phyloP scores from a whole-genome alignment of 2,888 invertebrate genomes.

The Dusona sp. region DNA sequence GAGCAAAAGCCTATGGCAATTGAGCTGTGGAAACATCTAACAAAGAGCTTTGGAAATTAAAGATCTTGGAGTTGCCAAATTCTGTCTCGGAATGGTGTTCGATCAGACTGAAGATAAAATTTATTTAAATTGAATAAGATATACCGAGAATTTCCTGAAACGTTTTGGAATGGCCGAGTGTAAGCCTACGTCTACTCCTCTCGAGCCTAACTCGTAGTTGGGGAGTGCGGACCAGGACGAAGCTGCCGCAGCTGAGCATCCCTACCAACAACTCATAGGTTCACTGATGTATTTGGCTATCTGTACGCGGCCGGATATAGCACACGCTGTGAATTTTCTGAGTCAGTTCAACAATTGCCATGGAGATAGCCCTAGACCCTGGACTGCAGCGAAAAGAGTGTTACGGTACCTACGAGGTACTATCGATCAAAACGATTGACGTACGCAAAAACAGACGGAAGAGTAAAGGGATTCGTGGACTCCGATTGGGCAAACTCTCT shows the following conservation, averaged over 20 bases:
- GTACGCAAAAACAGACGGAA: constrained; percentile 45
- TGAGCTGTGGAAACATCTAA: neutral
- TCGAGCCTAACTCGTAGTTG: constrained; percentile 52
- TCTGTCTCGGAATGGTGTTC: constrained; percentile 73
- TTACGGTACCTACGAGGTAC: constrained; percentile 75
- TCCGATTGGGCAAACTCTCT: constrained; percentile 72
- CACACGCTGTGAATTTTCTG: constrained; percentile 61
- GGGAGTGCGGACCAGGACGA: constrained; percentile 2
- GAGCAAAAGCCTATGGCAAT: constrained; percentile 45
- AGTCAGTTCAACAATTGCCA: constrained; percentile 62
- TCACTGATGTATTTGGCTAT: constrained; percentile 67
- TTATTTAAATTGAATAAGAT: constrained; percentile 62
- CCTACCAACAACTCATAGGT: constrained; percentile 68
- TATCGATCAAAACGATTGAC: constrained; percentile 66
- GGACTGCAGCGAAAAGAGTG: constrained; percentile 76
- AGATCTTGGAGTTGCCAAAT: constrained; percentile 66
- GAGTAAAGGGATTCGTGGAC: constrained; percentile 74
- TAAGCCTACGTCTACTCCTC: constrained; percentile 51
- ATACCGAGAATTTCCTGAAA: constrained; percentile 70
- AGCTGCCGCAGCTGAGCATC: constrained; percentile 11
- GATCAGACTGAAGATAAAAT: neutral
- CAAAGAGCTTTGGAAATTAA: constrained; percentile 58
- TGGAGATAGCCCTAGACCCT: constrained; percentile 64
- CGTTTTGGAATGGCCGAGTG: constrained; percentile 74
- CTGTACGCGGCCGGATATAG: constrained; percentile 68